Evolutionary conservation across 2,113 vertebrate genomes (phyloP).

Genomic region (Toxotes jaculatrix): DNA sequence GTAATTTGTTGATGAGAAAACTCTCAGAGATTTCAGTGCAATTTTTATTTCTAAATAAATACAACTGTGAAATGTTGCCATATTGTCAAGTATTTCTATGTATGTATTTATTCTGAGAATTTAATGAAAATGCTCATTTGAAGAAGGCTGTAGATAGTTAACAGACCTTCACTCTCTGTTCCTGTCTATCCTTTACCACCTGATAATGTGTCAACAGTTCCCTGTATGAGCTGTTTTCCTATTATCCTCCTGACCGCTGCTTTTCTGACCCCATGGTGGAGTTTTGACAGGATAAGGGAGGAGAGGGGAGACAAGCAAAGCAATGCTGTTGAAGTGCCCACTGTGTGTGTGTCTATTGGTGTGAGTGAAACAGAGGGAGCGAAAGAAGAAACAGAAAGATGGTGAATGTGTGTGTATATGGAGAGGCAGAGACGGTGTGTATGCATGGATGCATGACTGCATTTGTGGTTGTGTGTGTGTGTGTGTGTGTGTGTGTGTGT

Average conservation of each 20-base stretch:
- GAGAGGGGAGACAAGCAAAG: constrained; percentile 58
- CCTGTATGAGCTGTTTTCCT: constrained; percentile 74
- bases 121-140: background rate
- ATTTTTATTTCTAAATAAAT: background rate
- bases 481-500: constrained; percentile 15
- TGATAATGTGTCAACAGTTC: constrained; percentile 76
- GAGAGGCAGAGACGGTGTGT: constrained; percentile 60
- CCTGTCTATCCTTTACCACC: constrained; percentile 29
- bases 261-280: constrained; percentile 75
- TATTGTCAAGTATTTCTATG: background rate
- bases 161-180: constrained; percentile 5
- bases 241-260: constrained; percentile 71
- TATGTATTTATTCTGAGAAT: background rate
- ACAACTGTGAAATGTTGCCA: background rate
- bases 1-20: background rate
- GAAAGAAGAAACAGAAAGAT: constrained; percentile 12
- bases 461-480: constrained; percentile 6
- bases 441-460: constrained; percentile 36
- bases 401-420: constrained; percentile 18
- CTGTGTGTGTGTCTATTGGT: constrained; percentile 15
- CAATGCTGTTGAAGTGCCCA: constrained; percentile 46
- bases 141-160: background rate
- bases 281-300: constrained; percentile 72
- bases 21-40: background rate
- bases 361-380: constrained; percentile 14